Conservation (phyloP, 1,140 invertebrate species). For the Dryas iulia region DNA sequence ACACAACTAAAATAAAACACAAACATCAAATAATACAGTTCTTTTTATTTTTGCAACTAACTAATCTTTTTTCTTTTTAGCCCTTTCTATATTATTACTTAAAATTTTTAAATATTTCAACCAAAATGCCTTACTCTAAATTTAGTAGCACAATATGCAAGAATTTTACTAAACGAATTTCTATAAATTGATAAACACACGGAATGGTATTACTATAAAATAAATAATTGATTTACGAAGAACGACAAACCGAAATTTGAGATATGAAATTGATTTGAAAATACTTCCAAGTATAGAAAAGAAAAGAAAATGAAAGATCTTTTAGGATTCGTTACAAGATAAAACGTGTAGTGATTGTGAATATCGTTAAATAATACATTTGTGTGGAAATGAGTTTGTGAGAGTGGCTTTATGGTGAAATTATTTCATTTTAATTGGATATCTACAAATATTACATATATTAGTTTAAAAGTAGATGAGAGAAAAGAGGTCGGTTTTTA, state of each 20-base stretch:
- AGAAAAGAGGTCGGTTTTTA: not conserved
- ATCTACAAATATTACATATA: too few relatives aligned
- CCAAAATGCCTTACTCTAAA: not conserved
- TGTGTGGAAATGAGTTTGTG: not conserved
- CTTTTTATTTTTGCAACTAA: constrained; percentile 25
- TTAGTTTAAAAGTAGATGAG: too few relatives aligned
- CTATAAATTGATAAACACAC: too few relatives aligned
- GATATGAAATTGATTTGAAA: not conserved
- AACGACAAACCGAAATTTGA: not conserved
- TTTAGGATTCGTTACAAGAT: not conserved
- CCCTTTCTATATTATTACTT: not conserved
- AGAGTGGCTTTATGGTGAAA: not conserved
- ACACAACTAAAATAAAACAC: constrained; percentile 8
- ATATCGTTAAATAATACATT: not conserved
- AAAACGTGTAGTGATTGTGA: not conserved
- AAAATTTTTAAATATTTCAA: not conserved
- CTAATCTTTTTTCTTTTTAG: constrained; percentile 15
- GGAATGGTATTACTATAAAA: not conserved
- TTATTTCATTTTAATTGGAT: not conserved
- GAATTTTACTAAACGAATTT: not conserved
- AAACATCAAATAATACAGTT: constrained; percentile 8
- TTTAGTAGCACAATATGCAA: not conserved
- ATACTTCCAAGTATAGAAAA: not conserved
- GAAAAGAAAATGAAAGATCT: not conserved
- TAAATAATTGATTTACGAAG: not conserved